Evolutionary conservation across 2,888 invertebrate species (phyloP).

Genomic region (Nomada hirtipes): DNA sequence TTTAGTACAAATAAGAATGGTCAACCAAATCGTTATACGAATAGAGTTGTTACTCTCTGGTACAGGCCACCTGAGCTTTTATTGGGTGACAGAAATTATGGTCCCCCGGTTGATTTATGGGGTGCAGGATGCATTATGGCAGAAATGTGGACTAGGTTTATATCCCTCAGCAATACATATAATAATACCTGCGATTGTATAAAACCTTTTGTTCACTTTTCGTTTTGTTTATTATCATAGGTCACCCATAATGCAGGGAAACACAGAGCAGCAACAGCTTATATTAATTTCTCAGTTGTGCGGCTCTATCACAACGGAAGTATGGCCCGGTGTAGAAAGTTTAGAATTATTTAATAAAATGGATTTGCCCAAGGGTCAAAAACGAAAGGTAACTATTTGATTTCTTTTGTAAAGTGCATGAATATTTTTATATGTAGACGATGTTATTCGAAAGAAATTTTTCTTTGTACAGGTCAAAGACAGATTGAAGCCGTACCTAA

Average conservation of each 20-base stretch:
- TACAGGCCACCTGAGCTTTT: conserved; percentile 91
- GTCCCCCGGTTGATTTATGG: conserved; percentile 98
- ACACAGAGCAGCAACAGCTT: conserved; percentile 98
- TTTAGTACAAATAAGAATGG: conserved; percentile 95
- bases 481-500: conserved; percentile 94
- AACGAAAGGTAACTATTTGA: conserved; percentile 90
- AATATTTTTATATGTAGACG: background rate
- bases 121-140: conserved; percentile 99
- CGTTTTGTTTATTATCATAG: conserved; percentile 75
- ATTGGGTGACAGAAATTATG: conserved; percentile 96
- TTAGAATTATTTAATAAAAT: conserved; percentile 95
- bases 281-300: conserved; percentile 97
- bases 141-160: conserved; percentile 97
- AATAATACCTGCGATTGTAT: background rate
- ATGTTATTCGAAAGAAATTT: background rate
- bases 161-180: background rate
- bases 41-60: conserved; percentile 98
- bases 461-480: conserved; percentile 88
- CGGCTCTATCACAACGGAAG: conserved; percentile 96
- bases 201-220: background rate
- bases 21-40: conserved; percentile 96
- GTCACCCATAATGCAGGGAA: conserved; percentile 97
- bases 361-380: conserved; percentile 94
- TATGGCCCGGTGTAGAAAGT: conserved; percentile 97
- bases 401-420: background rate